Percentiles rank a stretch among this genome's conserved stretches.
phyloP scores from a whole-genome alignment of 1,140 invertebrate genomes.

The Pseudomyrmex concolor region DNA sequence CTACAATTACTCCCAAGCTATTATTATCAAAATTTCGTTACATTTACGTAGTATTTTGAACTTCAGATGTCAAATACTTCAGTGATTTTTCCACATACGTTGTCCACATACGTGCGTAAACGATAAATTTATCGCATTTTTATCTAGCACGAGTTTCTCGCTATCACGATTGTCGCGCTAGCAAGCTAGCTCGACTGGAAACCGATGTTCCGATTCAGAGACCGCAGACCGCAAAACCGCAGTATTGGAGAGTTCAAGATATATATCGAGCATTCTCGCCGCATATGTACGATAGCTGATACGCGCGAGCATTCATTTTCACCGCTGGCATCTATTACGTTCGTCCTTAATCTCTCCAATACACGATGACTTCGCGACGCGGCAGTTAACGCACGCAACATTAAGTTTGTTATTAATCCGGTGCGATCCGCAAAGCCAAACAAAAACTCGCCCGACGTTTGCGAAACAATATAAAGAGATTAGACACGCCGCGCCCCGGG shows the following conservation, averaged over 20 bases:
- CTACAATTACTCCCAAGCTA: no score
- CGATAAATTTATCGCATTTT: slow-evolving; percentile 12
- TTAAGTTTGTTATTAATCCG: slow-evolving; percentile 25
- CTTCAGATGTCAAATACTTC: no score
- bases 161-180: slow-evolving; percentile 60
- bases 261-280: slow-evolving; percentile 53
- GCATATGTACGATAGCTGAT: slow-evolving; percentile 2
- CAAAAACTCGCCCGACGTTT: slow-evolving; percentile 20
- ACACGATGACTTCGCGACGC: not conserved
- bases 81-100: no score
- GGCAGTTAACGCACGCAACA: slow-evolving; percentile 17
- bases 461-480: slow-evolving; percentile 51
- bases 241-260: slow-evolving; percentile 53
- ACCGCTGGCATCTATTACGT: not conserved
- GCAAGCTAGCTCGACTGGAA: slow-evolving; percentile 50
- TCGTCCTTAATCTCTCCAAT: not conserved
- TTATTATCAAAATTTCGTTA: no score
- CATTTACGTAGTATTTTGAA: no score
- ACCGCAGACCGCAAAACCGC: slow-evolving; percentile 57
- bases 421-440: slow-evolving; percentile 1
- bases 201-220: slow-evolving; percentile 29
- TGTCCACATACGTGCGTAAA: not conserved
- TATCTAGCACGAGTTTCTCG: slow-evolving; percentile 65
- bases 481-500: slow-evolving; percentile 1
- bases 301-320: slow-evolving; percentile 21